These are phyloP conservation scores for Cremastinae sp. DNA, from an alignment of 2,888 invertebrate species.

Conservation along the genomic window DNA sequence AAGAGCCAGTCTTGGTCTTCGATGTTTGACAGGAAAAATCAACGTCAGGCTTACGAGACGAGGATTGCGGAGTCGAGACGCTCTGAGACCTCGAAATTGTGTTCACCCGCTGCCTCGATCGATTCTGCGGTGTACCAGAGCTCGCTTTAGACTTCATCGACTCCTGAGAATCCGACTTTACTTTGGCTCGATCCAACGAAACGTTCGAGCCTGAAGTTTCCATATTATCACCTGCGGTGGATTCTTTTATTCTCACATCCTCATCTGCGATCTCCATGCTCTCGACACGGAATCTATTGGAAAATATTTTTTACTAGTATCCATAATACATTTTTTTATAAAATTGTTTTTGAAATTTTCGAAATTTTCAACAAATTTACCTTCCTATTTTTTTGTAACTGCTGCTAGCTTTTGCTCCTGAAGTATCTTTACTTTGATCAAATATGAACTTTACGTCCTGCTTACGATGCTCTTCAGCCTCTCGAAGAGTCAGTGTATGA, in stretches of 20 bases:
- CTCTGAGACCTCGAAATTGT: constrained; percentile 71
- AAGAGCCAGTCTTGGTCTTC: constrained; percentile 67
- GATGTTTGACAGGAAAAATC: constrained; percentile 46
- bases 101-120: constrained; percentile 58
- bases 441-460: constrained; percentile 77
- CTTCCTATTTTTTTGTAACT: constrained; percentile 78
- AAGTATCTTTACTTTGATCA: constrained; percentile 63
- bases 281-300: constrained; percentile 76
- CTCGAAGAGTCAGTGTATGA: constrained; percentile 76
- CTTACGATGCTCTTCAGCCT: constrained; percentile 76
- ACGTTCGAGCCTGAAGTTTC: constrained; percentile 60
- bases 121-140: constrained; percentile 30
- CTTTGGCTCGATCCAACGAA: constrained; percentile 53
- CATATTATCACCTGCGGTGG: constrained; percentile 34
- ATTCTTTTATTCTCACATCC: constrained; percentile 76
- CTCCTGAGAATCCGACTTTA: constrained; percentile 18
- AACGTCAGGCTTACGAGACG: constrained; percentile 43
- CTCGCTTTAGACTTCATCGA: constrained; percentile 34
- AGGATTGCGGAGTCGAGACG: constrained; percentile 68
- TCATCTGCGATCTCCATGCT: constrained; percentile 77
- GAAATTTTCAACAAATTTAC: too few relatives aligned
- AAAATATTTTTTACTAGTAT: too few relatives aligned
- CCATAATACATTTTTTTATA: too few relatives aligned
- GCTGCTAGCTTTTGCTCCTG: constrained; percentile 66
- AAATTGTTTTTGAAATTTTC: too few relatives aligned